Evolutionary conservation across 2,797 vertebrate genomes (phyloP).

Genomic region (Synaphobranchus kaupii): DNA sequence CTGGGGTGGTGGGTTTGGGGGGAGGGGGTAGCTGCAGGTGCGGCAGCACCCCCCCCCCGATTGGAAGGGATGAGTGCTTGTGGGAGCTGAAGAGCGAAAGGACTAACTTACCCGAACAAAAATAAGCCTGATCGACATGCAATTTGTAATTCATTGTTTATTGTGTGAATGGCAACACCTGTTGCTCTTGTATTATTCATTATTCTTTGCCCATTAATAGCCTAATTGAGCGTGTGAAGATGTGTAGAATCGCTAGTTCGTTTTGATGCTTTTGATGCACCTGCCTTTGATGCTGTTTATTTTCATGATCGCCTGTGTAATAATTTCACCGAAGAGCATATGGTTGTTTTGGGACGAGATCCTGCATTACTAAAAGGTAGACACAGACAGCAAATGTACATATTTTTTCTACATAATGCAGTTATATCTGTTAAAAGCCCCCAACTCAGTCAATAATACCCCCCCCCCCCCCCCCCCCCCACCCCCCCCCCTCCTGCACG

Average conservation of each 20-base stretch:
- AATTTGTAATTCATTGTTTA: not conserved
- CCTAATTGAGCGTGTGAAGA: not conserved
- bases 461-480: too few species aligned
- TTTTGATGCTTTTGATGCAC: not conserved
- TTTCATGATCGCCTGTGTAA: not conserved
- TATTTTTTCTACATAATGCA: too few species aligned
- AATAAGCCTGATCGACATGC: not conserved
- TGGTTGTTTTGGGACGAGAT: not conserved
- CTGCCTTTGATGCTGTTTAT: not conserved
- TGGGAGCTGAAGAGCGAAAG: not conserved
- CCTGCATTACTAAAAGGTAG: not conserved
- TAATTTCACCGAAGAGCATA: not conserved
- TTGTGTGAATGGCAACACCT: not conserved
- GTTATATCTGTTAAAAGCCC: not conserved
- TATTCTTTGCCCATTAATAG: not conserved
- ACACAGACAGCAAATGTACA: too few species aligned
- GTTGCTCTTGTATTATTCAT: not conserved
- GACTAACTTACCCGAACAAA: not conserved
- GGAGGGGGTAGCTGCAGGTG: not conserved
- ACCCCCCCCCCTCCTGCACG: not conserved
- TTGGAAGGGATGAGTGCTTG: not conserved
- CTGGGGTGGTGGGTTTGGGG: not conserved
- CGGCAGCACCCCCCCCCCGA: too few species aligned
- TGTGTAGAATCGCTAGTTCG: not conserved
- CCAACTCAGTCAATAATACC: not conserved